Base-by-base conservation (phyloP, 2,113 vertebrate genomes). In the Aptenodytes patagonicus region DNA sequence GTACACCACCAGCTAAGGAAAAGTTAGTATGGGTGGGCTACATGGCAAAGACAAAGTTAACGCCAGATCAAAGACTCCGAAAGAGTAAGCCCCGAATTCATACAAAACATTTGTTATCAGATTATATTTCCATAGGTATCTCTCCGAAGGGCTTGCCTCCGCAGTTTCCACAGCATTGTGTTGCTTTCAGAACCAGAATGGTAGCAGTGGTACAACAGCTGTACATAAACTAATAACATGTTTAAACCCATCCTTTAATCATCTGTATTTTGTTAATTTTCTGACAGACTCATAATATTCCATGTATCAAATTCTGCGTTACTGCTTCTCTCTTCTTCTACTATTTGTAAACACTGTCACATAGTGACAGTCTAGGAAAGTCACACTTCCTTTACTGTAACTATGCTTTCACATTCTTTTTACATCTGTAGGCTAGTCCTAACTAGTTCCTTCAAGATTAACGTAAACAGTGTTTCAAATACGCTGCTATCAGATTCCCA, bases 361-460 rank as follows among this genome's bases (percentile, higher is more conserved):
- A 0, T 81, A 75, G 64, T 38, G 76, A 51, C 40, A 71, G 61
- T 32, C 65, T 28, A 72, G 71, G 68, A 80, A 79, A 94, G 62
- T 54, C 68, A 51, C 38, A 60, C 65, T 8, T 91, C 73, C 87
- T 85, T 57, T 72, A 31, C 70, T 47, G 1, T 46, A 95, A 76
- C 66, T 64, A 20, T 14, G 32, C 54, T 85, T 52, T 12, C 5
- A 85, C 52, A 72, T 93, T 91, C 51, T 65, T 85, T 36, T 81
- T 79, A 77, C 25, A 54, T 85, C 79, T 76, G 25, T 61, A 87
- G 70, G 70, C 84, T 61, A 91, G 95, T 83, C 84, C 62, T 83
- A 90, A 93, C 96, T 91, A 95, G 95, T 80, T 94, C 58, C 57
- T 89, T 85, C 62, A 85, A 49, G 44, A 94, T 94, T 91, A 95